Base-by-base conservation (phyloP, 2,797 vertebrate species). In the Epinephelus awoara region DNA sequence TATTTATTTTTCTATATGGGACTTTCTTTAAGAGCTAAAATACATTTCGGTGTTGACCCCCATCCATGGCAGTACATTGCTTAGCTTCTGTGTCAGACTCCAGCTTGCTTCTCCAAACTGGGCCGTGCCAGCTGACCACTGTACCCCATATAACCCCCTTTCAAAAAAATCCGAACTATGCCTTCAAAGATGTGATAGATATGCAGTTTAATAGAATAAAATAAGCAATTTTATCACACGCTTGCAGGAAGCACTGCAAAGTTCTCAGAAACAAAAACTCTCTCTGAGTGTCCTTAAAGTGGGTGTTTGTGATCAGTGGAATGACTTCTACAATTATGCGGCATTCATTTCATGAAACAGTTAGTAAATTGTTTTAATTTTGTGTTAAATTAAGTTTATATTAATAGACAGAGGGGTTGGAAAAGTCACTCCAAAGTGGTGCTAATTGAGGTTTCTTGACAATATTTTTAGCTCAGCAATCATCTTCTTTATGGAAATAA, bases 121-220 rank as follows among this genome's bases (percentile, higher is more conserved):
- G 34, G 8, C 6, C 7, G 8, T 34, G 34, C 7, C 34, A 34
- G 2, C 34, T 34, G 34, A 34, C 34, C 7, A 8, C 34, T 7
- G 34, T 34, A 34, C 34, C 34, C 34, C 7, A 8, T 34, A 34
- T 1, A 34, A 34, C 7, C 34, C 1, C 34, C 6, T 8, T 34
- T 34, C 6, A 34, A 34, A 34, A 34, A 34, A 34, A 34, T 7
- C 34, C 1, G 7, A 34, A 8, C 7, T 34, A 34, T 34, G 7
- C 34, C 34, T 34, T 34, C 8, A 34, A 34, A 34, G 34, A 34
- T 8, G 6, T 34, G 34, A 81, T 25, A 38, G 23, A 74, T 73
- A 64, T 73, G 50, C 62, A 69, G 18, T n/a, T 55, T 74, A 63
- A 56, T 17, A 44, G 12, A 58, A 50, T 8, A 62, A 57, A 67